Evolutionary conservation across 2,113 vertebrate species (phyloP).

Genomic region (Pygathrix nemaeus): DNA sequence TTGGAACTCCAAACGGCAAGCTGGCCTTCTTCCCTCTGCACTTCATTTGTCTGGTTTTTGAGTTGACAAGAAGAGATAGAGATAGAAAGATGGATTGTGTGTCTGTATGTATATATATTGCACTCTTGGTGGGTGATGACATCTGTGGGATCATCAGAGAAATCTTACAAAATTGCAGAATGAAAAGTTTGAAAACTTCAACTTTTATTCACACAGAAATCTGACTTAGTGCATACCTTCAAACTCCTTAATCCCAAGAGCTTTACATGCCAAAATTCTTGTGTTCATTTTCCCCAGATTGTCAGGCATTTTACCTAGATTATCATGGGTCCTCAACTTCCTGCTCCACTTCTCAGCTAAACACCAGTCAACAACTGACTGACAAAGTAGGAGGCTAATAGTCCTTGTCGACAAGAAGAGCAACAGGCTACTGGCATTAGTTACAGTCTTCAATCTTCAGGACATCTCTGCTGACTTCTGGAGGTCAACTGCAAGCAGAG

Average conservation of each 20-base stretch:
- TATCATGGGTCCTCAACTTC: not conserved
- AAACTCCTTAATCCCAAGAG: slow-evolving; percentile 6
- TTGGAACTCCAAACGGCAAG: slow-evolving; percentile 29
- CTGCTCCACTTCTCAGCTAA: not conserved
- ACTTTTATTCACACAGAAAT: slow-evolving; percentile 49
- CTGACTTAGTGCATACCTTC: not conserved
- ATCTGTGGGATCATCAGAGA: slow-evolving; percentile 56
- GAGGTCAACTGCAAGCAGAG: not conserved
- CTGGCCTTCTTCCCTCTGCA: slow-evolving; percentile 49
- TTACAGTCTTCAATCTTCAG: slow-evolving; percentile 39
- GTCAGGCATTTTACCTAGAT: not conserved
- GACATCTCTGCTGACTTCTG: not conserved
- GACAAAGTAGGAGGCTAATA: not conserved
- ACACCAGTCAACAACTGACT: not conserved
- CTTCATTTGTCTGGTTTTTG: slow-evolving; percentile 59
- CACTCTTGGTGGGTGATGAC: slow-evolving; percentile 46
- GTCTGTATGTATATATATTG: not conserved
- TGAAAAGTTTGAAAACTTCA: slow-evolving; percentile 42
- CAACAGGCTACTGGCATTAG: not conserved
- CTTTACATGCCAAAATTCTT: slow-evolving; percentile 39
- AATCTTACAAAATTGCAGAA: slow-evolving; percentile 29
- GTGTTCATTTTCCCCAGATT: slow-evolving; percentile 12
- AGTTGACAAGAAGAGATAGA: slow-evolving; percentile 43
- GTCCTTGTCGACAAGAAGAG: not conserved
- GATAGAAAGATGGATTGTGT: slow-evolving; percentile 62